Percentiles rank a stretch among this genome's conserved stretches.
Evolutionary conservation across 2,113 vertebrate genomes (phyloP).

Genomic region (Catagonus wagneri): DNA sequence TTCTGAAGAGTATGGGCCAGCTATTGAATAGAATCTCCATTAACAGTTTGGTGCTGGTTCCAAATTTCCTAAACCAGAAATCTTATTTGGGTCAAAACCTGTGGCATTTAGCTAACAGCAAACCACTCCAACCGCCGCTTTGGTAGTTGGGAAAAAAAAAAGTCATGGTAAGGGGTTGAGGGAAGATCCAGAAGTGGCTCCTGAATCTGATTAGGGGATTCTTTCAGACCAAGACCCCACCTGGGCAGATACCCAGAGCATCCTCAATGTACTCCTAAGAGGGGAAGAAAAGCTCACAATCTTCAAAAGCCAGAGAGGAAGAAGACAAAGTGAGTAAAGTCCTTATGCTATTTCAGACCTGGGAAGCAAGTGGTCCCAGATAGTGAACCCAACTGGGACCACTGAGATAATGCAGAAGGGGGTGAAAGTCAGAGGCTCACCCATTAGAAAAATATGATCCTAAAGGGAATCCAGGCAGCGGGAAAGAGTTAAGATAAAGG

Average conservation of each 20-base stretch:
- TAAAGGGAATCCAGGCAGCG: not conserved
- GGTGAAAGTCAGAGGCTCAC: not conserved
- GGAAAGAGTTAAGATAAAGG: not conserved
- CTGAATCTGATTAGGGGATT: not conserved
- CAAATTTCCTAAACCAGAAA: not conserved
- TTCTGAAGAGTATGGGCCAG: not conserved
- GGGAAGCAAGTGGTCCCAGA: not conserved
- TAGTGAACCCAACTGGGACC: not conserved
- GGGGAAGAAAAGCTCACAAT: not conserved
- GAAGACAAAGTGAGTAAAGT: not conserved
- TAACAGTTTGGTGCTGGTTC: not conserved
- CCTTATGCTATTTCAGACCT: not conserved
- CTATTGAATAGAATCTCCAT: not conserved
- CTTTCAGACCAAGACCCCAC: not conserved
- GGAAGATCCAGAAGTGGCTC: not conserved
- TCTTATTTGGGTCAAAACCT: not conserved
- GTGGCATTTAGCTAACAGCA: not conserved
- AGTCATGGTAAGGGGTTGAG: not conserved
- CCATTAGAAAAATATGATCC: not conserved
- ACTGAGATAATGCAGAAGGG: not conserved
- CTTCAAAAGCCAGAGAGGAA: too few relatives aligned
- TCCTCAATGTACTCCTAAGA: not conserved
- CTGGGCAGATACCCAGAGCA: not conserved
- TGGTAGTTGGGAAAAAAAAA: not conserved
- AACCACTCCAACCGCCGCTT: not conserved